phyloP scores from a whole-genome alignment of 2,113 vertebrate species.

The Todiramphus saurophagus region DNA sequence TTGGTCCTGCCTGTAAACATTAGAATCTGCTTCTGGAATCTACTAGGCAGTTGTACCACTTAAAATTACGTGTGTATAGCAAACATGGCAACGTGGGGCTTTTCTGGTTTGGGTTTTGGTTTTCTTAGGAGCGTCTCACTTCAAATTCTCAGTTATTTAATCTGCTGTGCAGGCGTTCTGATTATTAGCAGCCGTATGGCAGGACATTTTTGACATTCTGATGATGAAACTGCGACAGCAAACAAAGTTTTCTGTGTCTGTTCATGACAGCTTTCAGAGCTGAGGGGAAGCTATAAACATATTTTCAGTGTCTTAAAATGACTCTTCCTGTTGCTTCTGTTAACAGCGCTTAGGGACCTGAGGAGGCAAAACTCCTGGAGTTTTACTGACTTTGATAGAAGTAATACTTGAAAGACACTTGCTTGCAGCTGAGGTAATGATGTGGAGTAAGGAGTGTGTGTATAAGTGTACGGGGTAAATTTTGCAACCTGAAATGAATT shows the following conservation, averaged over 20 bases:
- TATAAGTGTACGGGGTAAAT: background rate
- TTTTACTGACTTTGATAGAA: background rate
- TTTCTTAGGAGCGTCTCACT: slow-evolving; percentile 15
- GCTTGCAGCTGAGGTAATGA: background rate
- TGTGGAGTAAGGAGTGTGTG: background rate
- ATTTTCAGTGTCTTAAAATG: slow-evolving; percentile 4
- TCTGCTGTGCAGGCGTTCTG: background rate
- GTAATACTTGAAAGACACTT: background rate
- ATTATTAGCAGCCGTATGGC: background rate
- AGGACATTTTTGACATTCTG: slow-evolving; percentile 47
- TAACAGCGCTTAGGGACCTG: background rate
- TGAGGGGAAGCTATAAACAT: slow-evolving; percentile 22
- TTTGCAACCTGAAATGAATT: background rate
- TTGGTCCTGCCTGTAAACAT: background rate
- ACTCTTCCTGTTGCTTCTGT: slow-evolving; percentile 30
- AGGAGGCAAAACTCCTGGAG: background rate
- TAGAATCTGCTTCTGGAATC: background rate
- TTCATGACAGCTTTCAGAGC: background rate
- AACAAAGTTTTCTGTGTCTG: slow-evolving; percentile 11
- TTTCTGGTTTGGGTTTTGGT: slow-evolving; percentile 19
- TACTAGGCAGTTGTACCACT: background rate
- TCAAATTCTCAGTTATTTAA: slow-evolving; percentile 15
- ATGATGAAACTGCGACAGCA: slow-evolving; percentile 30
- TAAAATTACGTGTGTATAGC: background rate
- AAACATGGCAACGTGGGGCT: background rate